These are phyloP conservation scores for Nomada fabriciana DNA, from an alignment of 2,888 invertebrate genomes.

Conservation along the genomic window DNA sequence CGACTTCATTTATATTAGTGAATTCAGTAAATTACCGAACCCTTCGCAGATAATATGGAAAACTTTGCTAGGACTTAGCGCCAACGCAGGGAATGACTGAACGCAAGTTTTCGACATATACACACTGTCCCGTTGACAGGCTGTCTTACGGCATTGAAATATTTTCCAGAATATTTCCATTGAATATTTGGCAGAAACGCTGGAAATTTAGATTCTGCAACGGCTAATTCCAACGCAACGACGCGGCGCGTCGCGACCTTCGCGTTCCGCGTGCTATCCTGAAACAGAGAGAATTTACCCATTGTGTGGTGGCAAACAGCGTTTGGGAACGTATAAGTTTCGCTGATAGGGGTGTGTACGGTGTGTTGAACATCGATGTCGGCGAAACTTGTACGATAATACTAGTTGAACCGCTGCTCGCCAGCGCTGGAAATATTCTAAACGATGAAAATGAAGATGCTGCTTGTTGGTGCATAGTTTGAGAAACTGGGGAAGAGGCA, in stretches of 20 bases:
- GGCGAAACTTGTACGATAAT: neutral
- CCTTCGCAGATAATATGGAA: too few species aligned
- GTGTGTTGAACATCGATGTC: neutral
- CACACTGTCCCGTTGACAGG: too few species aligned
- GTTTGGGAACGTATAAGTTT: conserved; percentile 1
- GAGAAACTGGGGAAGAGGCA: neutral
- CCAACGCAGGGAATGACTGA: too few species aligned
- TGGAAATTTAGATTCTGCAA: neutral
- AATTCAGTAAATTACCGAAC: neutral
- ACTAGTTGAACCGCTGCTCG: neutral
- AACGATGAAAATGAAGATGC: neutral
- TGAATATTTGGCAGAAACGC: neutral
- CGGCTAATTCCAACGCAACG: neutral
- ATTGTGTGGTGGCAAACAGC: neutral
- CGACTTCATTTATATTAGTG: conserved; percentile 2
- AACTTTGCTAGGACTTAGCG: neutral
- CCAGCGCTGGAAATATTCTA: neutral
- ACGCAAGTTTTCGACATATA: neutral
- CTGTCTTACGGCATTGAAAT: neutral
- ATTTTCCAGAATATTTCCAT: neutral
- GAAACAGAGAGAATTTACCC: neutral
- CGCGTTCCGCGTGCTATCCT: neutral
- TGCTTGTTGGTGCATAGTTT: neutral
- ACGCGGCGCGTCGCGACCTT: neutral
- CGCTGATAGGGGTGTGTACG: neutral